Percentiles rank a stretch among this genome's conserved stretches.
phyloP scores from a whole-genome alignment of 2,113 vertebrate genomes.

The Melanerpes formicivorus region DNA sequence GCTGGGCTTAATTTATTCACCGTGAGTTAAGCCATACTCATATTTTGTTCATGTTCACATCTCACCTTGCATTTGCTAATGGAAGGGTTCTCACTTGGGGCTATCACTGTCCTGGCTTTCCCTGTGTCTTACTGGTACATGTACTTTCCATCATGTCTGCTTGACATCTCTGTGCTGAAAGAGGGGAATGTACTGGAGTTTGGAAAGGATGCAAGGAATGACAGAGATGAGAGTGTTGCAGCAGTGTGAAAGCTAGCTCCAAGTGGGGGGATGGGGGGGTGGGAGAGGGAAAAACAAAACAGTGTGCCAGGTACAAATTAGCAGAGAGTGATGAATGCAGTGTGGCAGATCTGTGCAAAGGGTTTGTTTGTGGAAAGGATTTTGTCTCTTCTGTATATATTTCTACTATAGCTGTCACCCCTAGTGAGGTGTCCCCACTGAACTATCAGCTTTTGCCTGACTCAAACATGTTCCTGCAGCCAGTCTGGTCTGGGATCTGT shows the following conservation, averaged over 20 bases:
- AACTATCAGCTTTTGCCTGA: neutral
- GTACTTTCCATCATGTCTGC: neutral
- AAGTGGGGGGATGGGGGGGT: neutral
- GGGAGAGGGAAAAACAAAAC: neutral
- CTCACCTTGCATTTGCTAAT: neutral
- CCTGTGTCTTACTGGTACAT: neutral
- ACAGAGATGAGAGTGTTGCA: neutral
- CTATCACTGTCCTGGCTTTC: neutral
- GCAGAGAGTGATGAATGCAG: neutral
- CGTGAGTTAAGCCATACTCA: neutral
- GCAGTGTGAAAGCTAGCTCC: neutral
- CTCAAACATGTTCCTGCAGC: neutral
- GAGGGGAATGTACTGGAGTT: neutral
- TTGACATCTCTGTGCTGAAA: neutral
- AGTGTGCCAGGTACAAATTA: neutral
- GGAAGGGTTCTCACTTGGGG: neutral
- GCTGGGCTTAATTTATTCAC: neutral
- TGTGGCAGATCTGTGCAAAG: neutral
- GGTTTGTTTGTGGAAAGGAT: neutral
- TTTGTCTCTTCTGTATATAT: neutral
- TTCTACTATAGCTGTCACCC: neutral
- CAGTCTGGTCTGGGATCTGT: neutral
- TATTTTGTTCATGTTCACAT: neutral
- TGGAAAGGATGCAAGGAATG: neutral
- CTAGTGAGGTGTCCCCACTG: neutral